A percentile compares a stretch with the other conserved stretches of the same genome.
Evolutionary conservation across 2,888 invertebrate genomes (phyloP).

Genomic region (Carterocephalus palaemon): DNA sequence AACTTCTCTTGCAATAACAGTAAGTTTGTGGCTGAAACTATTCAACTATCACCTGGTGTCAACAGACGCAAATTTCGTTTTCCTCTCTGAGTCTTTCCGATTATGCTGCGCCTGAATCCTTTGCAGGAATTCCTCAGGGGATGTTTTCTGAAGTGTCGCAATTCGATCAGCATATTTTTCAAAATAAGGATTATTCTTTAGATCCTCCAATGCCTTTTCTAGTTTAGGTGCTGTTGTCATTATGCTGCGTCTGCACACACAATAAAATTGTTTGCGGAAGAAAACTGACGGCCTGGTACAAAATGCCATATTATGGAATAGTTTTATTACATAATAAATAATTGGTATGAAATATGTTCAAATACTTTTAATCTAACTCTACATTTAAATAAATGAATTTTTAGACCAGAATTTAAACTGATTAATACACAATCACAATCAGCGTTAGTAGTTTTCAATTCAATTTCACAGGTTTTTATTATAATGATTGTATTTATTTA

Average conservation of each 20-base stretch:
- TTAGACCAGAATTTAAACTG: no score
- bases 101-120: conserved; percentile 78
- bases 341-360: no score
- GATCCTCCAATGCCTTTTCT: conserved; percentile 75
- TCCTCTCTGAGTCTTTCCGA: conserved; percentile 51
- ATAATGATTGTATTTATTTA: no score
- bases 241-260: conserved; percentile 41
- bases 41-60: conserved; percentile 54
- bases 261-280: conserved; percentile 32
- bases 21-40: no score
- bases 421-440: no score
- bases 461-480: no score
- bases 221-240: conserved; percentile 56
- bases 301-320: conserved; percentile 44
- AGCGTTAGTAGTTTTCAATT: no score
- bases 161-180: conserved; percentile 90
- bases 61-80: conserved; percentile 55
- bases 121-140: conserved; percentile 85
- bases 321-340: no score
- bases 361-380: no score
- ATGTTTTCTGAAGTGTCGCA: conserved; percentile 83
- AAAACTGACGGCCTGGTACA: conserved; percentile 28
- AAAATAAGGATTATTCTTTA: conserved; percentile 86
- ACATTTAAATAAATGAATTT: no score
- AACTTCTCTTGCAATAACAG: no score